These are phyloP conservation scores for Stichodactyla helianthus DNA, from an alignment of 64 coral and sea anemone genomes.

Conservation along the genomic window DNA sequence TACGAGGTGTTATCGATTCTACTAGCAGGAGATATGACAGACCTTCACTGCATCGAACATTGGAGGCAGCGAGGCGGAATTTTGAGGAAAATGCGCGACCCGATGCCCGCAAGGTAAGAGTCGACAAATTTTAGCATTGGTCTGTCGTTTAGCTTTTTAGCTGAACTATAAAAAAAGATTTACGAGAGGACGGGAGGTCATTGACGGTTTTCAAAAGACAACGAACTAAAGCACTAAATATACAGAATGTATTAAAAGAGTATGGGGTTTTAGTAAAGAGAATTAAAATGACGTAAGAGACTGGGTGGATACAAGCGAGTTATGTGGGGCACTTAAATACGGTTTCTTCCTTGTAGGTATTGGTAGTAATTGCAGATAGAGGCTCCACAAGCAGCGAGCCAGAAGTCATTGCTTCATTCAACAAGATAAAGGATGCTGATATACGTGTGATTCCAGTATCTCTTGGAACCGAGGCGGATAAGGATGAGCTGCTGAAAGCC, in stretches of 20 bases:
- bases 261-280: too few species aligned
- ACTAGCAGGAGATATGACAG: constrained; percentile 9
- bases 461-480: constrained; percentile 42
- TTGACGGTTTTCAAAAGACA: too few species aligned
- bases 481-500: constrained; percentile 32
- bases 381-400: constrained; percentile 19
- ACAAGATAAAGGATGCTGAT: constrained; percentile 36
- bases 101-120: constrained; percentile 31
- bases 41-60: constrained; percentile 43
- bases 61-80: constrained; percentile 28
- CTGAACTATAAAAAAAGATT: too few species aligned
- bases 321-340: neutral
- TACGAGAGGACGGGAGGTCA: too few species aligned
- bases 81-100: constrained; percentile 43
- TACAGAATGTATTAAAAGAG: too few species aligned
- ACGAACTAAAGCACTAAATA: too few species aligned
- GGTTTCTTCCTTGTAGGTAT: constrained; percentile 8
- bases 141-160: too few species aligned
- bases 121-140: neutral
- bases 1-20: constrained; percentile 32
- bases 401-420: constrained; percentile 19
- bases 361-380: constrained; percentile 68
- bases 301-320: too few species aligned
- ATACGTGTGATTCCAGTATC: constrained; percentile 51
- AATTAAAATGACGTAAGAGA: too few species aligned